Percentiles rank a stretch among this genome's conserved stretches.
Evolutionary conservation across 1,140 invertebrate genomes (phyloP).

Genomic region (Dreissena rostriformis): DNA sequence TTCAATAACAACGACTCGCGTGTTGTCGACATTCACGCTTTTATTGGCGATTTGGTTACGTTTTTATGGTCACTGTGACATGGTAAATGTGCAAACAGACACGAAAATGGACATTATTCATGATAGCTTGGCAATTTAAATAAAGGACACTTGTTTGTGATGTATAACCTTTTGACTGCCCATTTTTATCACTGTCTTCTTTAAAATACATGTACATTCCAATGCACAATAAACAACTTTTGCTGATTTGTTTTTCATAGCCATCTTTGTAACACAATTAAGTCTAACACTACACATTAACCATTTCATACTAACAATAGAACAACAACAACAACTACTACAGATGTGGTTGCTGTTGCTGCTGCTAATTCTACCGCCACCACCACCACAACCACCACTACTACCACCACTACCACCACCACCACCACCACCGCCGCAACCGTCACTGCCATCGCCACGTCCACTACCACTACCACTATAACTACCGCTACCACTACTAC

Average conservation of each 20-base stretch:
- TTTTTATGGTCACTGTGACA: conserved; percentile 45
- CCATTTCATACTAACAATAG: no score
- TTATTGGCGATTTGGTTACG: conserved; percentile 30
- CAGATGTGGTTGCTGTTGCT: no score
- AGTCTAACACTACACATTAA: no score
- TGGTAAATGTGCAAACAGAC: conserved; percentile 15
- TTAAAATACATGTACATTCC: no score
- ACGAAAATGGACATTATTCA: conserved; percentile 40
- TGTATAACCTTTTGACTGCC: conserved; percentile 1
- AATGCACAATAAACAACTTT: no score
- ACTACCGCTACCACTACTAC: neutral
- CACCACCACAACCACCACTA: neutral
- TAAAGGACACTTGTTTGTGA: conserved; percentile 15
- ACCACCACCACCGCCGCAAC: neutral
- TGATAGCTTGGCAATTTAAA: conserved; percentile 1
- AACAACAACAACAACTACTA: no score
- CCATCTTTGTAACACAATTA: no score
- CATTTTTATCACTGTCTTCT: neutral
- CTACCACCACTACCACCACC: neutral
- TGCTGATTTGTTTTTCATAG: no score
- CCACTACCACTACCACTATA: neutral
- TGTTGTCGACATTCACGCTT: neutral
- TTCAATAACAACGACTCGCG: no score
- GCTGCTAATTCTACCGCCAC: neutral
- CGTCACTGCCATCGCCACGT: neutral